These are phyloP conservation scores for Ectemnius cavifrons DNA, from an alignment of 2,888 invertebrate genomes.

Conservation along the genomic window DNA sequence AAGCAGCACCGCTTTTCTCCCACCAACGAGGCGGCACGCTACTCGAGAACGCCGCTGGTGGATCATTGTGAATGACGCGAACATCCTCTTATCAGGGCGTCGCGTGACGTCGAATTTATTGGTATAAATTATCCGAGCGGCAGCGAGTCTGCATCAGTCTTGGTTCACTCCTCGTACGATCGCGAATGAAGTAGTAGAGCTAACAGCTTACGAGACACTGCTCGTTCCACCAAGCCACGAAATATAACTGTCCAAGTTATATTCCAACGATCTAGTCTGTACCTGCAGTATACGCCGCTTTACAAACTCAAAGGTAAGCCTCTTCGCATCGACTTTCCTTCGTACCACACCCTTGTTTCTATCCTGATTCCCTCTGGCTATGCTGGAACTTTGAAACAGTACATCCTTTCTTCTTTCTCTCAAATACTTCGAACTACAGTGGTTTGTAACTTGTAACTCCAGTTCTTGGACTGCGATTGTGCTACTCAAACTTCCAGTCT, in stretches of 20 bases:
- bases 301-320: slow-evolving; percentile 57
- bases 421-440: no score
- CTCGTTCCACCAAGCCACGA: not conserved
- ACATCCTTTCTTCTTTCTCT: not conserved
- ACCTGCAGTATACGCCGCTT: slow-evolving; percentile 35
- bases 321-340: not conserved
- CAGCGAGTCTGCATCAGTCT: slow-evolving; percentile 57
- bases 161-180: slow-evolving; percentile 35
- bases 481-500: not conserved
- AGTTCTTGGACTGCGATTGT: not conserved
- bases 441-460: not conserved
- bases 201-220: not conserved
- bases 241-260: slow-evolving; percentile 62
- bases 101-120: slow-evolving; percentile 53
- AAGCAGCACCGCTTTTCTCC: not conserved
- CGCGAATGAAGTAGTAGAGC: slow-evolving; percentile 38
- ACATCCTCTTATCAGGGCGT: slow-evolving; percentile 46
- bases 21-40: not conserved
- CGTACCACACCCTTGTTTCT: not conserved
- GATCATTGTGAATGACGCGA: slow-evolving; percentile 55
- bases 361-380: not conserved
- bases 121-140: slow-evolving; percentile 63
- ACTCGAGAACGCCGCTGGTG: slow-evolving; percentile 21
- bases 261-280: slow-evolving; percentile 56
- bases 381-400: not conserved